Percentiles rank a stretch among this genome's conserved stretches.
phyloP scores from a whole-genome alignment of 2,797 vertebrate genomes.

The Coccyzus lansbergi region DNA sequence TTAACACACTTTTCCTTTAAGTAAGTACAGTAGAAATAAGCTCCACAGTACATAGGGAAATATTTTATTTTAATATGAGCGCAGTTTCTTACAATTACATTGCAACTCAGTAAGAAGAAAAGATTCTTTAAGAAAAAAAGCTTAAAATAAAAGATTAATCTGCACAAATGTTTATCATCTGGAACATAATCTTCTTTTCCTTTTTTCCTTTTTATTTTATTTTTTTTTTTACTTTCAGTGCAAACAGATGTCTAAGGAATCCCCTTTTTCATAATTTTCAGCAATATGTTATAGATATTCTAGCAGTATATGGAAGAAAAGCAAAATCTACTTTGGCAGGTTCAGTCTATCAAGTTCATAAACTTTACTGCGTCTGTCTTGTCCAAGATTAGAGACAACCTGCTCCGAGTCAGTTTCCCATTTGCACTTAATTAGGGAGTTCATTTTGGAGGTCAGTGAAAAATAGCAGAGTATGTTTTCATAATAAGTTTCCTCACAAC shows the following conservation, averaged over 20 bases:
- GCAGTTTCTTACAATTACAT: slow-evolving; percentile 46
- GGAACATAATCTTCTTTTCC: slow-evolving; percentile 46
- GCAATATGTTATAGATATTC: slow-evolving; percentile 72
- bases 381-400: slow-evolving; percentile 78
- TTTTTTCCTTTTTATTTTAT: neutral
- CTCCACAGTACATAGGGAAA: neutral
- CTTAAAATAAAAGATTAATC: slow-evolving; percentile 72
- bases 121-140: slow-evolving; percentile 17
- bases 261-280: slow-evolving; percentile 60
- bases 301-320: slow-evolving; percentile 68
- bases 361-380: slow-evolving; percentile 77
- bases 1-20: neutral
- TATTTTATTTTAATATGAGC: neutral
- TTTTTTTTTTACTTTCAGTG: slow-evolving; percentile 56
- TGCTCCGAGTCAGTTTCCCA: slow-evolving; percentile 79
- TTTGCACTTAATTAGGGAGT: slow-evolving; percentile 84
- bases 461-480: slow-evolving; percentile 74
- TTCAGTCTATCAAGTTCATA: slow-evolving; percentile 78
- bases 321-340: slow-evolving; percentile 75
- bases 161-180: slow-evolving; percentile 51
- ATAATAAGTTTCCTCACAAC: slow-evolving; percentile 79
- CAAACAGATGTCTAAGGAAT: slow-evolving; percentile 78
- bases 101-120: slow-evolving; percentile 37
- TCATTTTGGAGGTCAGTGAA: slow-evolving; percentile 79
- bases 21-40: neutral